These are phyloP conservation scores for Amphimedon queenslandica DNA, from an alignment of 37 sponge, comb jelly and placozoan genomes.

Conservation along the genomic window DNA sequence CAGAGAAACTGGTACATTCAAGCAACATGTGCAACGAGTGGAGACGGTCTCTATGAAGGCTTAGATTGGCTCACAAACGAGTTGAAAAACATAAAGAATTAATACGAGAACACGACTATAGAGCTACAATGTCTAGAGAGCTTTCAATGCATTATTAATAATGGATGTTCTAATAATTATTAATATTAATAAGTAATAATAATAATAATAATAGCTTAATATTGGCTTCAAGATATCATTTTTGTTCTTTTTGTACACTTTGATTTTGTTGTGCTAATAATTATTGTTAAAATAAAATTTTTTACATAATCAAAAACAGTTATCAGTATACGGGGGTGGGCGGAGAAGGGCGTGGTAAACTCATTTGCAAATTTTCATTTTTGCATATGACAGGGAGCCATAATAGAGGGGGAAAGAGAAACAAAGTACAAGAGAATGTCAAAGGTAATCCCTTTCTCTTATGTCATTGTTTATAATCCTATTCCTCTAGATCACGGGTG, in stretches of 20 bases:
- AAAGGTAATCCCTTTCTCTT: background rate
- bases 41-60: conserved; percentile 99
- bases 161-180: background rate
- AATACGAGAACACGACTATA: too few relatives aligned
- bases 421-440: background rate
- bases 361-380: background rate
- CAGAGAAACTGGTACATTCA: conserved; percentile 97
- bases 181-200: background rate
- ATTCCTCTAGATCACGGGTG: background rate
- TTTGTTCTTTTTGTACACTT: background rate
- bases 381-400: background rate
- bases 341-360: background rate
- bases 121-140: too few relatives aligned
- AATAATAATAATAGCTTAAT: background rate
- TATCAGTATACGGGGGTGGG: background rate
- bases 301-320: background rate
- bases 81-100: conserved; percentile 66
- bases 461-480: background rate
- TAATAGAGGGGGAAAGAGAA: background rate
- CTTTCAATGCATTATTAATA: too few relatives aligned
- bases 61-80: conserved; percentile 92
- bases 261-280: background rate
- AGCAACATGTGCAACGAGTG: conserved; percentile 98
- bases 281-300: background rate
- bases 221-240: background rate